Percentiles rank a stretch among this genome's conserved stretches.
Evolutionary conservation across 2,888 invertebrate genomes (phyloP).

Genomic region (Gymnocheta viridis): DNA sequence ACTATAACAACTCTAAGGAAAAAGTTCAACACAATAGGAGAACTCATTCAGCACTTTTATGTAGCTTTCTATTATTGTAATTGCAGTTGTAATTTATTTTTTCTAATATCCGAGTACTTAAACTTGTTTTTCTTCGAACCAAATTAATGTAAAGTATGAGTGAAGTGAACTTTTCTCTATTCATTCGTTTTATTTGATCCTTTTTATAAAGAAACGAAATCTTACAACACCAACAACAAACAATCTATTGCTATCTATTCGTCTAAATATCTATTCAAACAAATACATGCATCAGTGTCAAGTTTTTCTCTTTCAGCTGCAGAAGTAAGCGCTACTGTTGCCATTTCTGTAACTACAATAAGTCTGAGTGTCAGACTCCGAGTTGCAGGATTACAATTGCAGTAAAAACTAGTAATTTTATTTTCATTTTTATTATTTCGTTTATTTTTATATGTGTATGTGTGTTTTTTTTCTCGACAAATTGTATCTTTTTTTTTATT

Average conservation of each 20-base stretch:
- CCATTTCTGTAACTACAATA: constrained; percentile 15
- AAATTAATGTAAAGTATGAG: constrained; percentile 16
- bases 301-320: not conserved
- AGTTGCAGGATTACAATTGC: constrained; percentile 32
- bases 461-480: constrained; percentile 2
- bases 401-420: constrained; percentile 1
- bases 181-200: not conserved
- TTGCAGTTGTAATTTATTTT: not conserved
- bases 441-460: not conserved
- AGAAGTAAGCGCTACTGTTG: not conserved
- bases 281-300: constrained; percentile 59
- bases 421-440: not conserved
- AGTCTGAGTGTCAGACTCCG: constrained; percentile 33
- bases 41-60: not conserved
- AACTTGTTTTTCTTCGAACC: not conserved
- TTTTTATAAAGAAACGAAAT: not conserved
- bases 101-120: not conserved
- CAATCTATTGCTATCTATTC: constrained; percentile 1
- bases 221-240: constrained; percentile 21
- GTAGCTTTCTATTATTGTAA: not conserved
- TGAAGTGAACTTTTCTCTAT: not conserved
- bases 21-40: not conserved
- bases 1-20: not conserved
- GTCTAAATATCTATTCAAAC: constrained; percentile 26
- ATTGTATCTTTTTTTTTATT: constrained; percentile 15